phyloP scores from a whole-genome alignment of 2,113 vertebrate species.

The Ardeotis arabs region DNA sequence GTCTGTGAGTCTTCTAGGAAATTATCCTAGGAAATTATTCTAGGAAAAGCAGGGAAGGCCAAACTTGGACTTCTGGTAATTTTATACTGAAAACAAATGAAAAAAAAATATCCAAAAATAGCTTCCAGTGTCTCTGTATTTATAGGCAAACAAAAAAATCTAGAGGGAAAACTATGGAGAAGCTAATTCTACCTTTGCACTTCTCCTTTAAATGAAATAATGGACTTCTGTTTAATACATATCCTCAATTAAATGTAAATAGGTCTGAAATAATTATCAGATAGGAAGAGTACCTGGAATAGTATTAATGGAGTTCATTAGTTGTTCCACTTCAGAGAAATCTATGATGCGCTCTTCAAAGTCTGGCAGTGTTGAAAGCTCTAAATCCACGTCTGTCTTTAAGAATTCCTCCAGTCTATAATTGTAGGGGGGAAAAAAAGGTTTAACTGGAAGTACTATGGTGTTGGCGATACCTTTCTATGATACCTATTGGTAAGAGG shows the following conservation, averaged over 20 bases:
- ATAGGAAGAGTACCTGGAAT: constrained; percentile 80
- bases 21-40: background rate
- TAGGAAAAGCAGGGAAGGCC: background rate
- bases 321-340: constrained; percentile 87
- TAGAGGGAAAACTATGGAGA: background rate
- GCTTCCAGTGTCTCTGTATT: background rate
- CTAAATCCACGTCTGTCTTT: constrained; percentile 79
- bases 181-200: background rate
- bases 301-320: constrained; percentile 89
- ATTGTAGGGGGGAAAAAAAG: background rate
- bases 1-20: background rate
- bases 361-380: constrained; percentile 77
- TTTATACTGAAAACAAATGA: background rate
- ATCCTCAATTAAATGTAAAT: background rate
- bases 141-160: background rate
- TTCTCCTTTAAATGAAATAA: background rate
- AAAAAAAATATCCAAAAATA: background rate
- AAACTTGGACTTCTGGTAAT: background rate
- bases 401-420: constrained; percentile 85
- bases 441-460: background rate
- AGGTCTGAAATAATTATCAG: background rate
- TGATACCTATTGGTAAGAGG: background rate
- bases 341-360: constrained; percentile 82
- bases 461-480: background rate
- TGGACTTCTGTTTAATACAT: background rate